Evolutionary conservation across 2,113 vertebrate species (phyloP).

Genomic region (Quiscalus mexicanus): DNA sequence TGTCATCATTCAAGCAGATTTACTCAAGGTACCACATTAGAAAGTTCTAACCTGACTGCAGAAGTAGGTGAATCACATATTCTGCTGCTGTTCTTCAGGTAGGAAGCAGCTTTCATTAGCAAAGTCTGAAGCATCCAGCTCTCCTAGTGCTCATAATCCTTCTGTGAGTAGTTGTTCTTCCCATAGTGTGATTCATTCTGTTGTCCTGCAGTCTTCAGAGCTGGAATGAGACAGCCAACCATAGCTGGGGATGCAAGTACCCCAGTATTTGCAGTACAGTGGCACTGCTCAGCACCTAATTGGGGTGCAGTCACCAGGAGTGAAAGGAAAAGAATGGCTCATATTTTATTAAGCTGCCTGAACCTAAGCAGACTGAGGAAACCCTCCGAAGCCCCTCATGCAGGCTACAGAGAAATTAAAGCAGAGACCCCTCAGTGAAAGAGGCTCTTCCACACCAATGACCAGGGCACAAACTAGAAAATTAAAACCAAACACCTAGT

Average conservation of each 20-base stretch:
- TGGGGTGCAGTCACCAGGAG: neutral
- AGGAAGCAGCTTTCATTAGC: neutral
- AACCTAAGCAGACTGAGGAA: neutral
- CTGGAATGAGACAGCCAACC: neutral
- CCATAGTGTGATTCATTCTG: neutral
- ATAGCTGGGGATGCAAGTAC: fast-evolving
- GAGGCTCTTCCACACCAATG: neutral
- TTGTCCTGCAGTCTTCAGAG: neutral
- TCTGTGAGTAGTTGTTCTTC: neutral
- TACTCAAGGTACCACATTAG: neutral
- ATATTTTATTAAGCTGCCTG: neutral
- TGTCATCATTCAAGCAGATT: neutral
- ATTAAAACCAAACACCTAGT: neutral
- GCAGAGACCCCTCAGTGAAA: neutral
- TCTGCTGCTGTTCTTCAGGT: neutral
- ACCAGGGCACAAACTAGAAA: neutral
- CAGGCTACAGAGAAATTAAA: neutral
- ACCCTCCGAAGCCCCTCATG: neutral
- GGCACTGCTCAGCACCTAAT: neutral
- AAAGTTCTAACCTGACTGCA: neutral
- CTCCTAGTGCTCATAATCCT: neutral
- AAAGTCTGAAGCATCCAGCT: neutral
- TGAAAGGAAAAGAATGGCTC: neutral
- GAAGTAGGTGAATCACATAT: neutral
- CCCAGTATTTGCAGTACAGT: no score